Base-by-base conservation (phyloP, 1,140 invertebrate genomes). In the Neuroterus valhalla region DNA sequence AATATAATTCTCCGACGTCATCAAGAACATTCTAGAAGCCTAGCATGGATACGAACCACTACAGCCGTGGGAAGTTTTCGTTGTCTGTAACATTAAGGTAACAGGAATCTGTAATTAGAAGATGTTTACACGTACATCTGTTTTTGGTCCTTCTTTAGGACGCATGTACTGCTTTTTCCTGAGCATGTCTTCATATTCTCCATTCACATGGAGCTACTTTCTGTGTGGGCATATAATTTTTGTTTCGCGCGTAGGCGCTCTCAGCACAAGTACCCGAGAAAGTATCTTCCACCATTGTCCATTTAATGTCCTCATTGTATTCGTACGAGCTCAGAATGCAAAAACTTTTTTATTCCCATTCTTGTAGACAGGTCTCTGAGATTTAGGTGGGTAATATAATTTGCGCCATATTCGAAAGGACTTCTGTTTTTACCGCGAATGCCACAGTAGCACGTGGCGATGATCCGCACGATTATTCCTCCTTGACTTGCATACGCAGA, bases 241-340 rank as follows among this genome's bases (percentile, higher is more conserved):
- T 38, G 31, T 38, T 38, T 10, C 31, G 6, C 31, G 46, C 46
- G 46, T 48, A 19, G 46, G 46, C 17, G 46, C 17, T 17, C 14
- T 8, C 12, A 6, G 15, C 45, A 48, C 4, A 48, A 48, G 46
- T 19, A 48, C 10, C 17, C 46, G 46, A 48, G 46, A 48, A 48
- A 19, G 46, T 17, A 48, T 19, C 46, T 48, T n/a, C 46, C 46
- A 48, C 17, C 46, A 48, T 48, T 48, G 46, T 48, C 17, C 46
- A n/a, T 48, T 48, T 48, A 48, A 48, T 19, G 46, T 48, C 46
- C 46, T 48, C 46, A 48, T 48, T 48, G 46, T 48, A 48, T 48
- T n/a, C 46, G 46, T 48, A 48, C 46, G 46, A 48, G 46, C 46
- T 48, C 17, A 48, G 17, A 48, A 38, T 8, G 17, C 46, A 17